Base-by-base conservation (phyloP, 2,113 vertebrate genomes). In the Seriola dumerili region DNA sequence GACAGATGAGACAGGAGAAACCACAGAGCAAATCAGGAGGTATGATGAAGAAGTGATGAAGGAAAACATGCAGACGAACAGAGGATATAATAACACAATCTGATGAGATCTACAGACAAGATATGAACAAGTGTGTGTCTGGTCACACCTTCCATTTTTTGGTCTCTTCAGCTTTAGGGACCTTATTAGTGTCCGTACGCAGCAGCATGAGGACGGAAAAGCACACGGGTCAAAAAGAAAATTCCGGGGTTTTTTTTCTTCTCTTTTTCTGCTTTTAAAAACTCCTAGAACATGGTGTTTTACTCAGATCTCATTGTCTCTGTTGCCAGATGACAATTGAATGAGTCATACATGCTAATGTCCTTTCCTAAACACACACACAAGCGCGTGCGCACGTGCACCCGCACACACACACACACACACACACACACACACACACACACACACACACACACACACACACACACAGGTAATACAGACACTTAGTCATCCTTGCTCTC, bases 151-250 rank as follows among this genome's bases (percentile, higher is more conserved):
- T 99, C 90, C 96, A 96, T 88, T 94, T 97, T 94, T 97, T 97
- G 91, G 96, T 94, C 94, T 99, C 98, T 91, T 99, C 97, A 62
- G 97, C 93, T 94, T 96, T 99, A 64, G 97, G 97, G 93, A 94
- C 95, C 97, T 99, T 93, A 73, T 83, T 83, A 87, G 67, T 83
- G 92, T 94, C 94, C 82, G 14, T 72, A 65, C 12, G 94, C 92
- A 91, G 89, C 93, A 85, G 89, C 93, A 85, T 93, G 90, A 85
- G 83, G 87, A 82, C 14, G 83, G 75, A 93, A 84, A 85, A 86
- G 83, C 66, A 89, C 73, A 92, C 77, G 29, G 72, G 77, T 92
- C 66, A 91, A 74, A 89, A 76, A 80, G 38, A 25, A 81, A 77
- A 19, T 34, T 83, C 36, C 4, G 23, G 29, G 29, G 2, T 2